A percentile compares a stretch with the other conserved stretches of the same genome.
phyloP scores from a whole-genome alignment of 2,888 invertebrate genomes.

The Mayetiola destructor region DNA sequence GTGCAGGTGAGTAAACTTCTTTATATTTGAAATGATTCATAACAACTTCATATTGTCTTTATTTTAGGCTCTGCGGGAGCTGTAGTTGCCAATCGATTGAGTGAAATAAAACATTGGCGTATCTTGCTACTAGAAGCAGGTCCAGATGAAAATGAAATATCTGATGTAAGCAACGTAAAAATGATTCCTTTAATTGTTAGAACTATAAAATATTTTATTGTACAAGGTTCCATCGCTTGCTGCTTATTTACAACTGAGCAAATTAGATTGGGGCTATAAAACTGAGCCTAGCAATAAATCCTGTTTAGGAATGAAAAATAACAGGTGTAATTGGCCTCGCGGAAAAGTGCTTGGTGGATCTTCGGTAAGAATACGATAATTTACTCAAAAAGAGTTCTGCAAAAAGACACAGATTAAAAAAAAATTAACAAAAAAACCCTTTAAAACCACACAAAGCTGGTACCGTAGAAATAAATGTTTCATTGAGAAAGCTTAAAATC shows the following conservation, averaged over 20 bases:
- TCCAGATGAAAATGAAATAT: conserved; percentile 75
- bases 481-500: neutral
- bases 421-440: too few relatives aligned
- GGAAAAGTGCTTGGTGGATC: conserved; percentile 83
- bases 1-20: too few relatives aligned
- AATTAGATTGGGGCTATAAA: conserved; percentile 81
- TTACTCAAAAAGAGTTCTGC: too few relatives aligned
- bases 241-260: conserved; percentile 71
- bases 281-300: conserved; percentile 69
- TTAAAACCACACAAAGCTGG: neutral
- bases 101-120: conserved; percentile 62
- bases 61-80: too few relatives aligned
- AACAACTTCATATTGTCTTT: too few relatives aligned
- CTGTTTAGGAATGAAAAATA: conserved; percentile 68
- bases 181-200: neutral
- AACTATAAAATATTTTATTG: neutral
- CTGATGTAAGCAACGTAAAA: conserved; percentile 43
- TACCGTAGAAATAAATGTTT: neutral
- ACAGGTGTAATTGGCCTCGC: conserved; percentile 75
- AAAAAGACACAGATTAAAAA: too few relatives aligned
- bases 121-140: conserved; percentile 71
- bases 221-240: conserved; percentile 51
- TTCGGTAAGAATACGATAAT: conserved; percentile 41
- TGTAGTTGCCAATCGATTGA: conserved; percentile 67
- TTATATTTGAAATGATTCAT: too few relatives aligned